Evolutionary conservation across 2,797 vertebrate genomes (phyloP).

Genomic region (Arremon brunneinucha): DNA sequence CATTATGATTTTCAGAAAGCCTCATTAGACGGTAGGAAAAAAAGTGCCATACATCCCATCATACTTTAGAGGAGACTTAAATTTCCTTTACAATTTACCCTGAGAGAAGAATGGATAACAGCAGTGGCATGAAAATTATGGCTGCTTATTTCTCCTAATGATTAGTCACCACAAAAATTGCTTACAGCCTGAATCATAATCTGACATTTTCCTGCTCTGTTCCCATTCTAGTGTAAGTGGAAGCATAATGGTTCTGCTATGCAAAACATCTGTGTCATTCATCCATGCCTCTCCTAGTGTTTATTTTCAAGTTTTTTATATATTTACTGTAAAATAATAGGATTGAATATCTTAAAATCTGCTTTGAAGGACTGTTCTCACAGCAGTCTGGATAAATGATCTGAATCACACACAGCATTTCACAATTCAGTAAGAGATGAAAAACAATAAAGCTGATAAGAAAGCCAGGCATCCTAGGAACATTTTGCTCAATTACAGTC

Average conservation of each 20-base stretch:
- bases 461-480: background rate
- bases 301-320: background rate
- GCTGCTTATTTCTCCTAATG: conserved; percentile 26
- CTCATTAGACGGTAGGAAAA: background rate
- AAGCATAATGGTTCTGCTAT: background rate
- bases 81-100: conserved; percentile 14
- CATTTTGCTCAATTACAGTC: background rate
- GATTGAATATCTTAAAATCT: background rate
- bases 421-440: background rate
- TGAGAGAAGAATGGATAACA: background rate
- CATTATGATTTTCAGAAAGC: background rate
- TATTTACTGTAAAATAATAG: background rate
- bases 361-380: background rate
- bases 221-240: background rate
- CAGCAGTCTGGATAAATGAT: background rate
- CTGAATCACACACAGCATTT: background rate
- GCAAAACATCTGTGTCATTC: background rate
- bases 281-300: background rate
- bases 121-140: conserved; percentile 38
- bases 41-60: background rate
- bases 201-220: background rate
- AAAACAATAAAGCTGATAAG: conserved; percentile 24
- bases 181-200: background rate
- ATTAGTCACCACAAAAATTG: conserved; percentile 3
- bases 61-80: background rate